Percentiles rank a stretch among this genome's conserved stretches.
Conservation (phyloP, 1,140 invertebrate genomes). For the Gryllus bimaculatus region DNA sequence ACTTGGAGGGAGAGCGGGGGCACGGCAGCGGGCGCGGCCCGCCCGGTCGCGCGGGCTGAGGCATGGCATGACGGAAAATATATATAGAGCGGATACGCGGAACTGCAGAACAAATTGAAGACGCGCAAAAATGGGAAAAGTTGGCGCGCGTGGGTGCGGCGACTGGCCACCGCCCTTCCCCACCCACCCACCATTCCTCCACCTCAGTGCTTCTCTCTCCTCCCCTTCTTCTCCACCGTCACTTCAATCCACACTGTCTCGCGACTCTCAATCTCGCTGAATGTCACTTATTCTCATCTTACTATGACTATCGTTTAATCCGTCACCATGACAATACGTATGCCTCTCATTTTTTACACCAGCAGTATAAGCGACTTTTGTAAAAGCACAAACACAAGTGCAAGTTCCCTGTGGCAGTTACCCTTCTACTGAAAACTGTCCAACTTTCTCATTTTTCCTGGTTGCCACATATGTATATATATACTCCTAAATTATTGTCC, state of each 20-base stretch:
- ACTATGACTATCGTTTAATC: too few relatives aligned
- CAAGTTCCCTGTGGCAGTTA: too few relatives aligned
- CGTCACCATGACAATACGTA: background rate
- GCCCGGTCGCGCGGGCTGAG: background rate
- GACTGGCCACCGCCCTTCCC: background rate
- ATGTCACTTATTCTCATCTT: too few relatives aligned
- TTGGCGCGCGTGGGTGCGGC: background rate
- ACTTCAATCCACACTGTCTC: background rate
- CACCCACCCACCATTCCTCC: too few relatives aligned
- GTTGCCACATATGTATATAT: too few relatives aligned
- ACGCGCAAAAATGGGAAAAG: background rate
- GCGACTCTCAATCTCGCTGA: background rate
- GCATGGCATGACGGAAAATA: background rate
- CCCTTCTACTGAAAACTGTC: too few relatives aligned
- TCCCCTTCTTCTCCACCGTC: background rate
- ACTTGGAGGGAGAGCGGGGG: background rate
- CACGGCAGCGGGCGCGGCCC: too few relatives aligned
- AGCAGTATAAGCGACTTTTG: background rate
- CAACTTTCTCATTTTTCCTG: too few relatives aligned
- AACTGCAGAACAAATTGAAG: background rate
- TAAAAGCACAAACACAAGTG: background rate
- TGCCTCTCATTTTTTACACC: too few relatives aligned
- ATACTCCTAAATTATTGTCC: too few relatives aligned
- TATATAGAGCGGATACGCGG: background rate
- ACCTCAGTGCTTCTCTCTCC: background rate